phyloP scores from a whole-genome alignment of 2,113 vertebrate species.

The Theristicus caerulescens region DNA sequence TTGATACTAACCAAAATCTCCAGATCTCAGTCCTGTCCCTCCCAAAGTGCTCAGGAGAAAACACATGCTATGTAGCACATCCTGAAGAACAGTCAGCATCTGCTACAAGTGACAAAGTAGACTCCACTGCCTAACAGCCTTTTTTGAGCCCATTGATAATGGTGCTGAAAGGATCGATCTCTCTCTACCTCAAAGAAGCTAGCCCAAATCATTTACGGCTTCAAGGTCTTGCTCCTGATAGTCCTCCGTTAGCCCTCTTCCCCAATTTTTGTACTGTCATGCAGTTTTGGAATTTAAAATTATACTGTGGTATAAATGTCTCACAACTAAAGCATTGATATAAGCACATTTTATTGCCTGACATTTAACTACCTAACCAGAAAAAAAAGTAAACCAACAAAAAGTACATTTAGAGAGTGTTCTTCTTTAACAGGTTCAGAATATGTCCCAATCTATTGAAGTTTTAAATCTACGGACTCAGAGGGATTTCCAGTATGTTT shows the following conservation, averaged over 20 bases:
- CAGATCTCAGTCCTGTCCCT: not conserved
- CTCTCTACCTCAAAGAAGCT: not conserved
- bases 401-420: constrained; percentile 13
- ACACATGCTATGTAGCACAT: accelerated
- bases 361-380: not conserved
- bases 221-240: not conserved
- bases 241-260: not conserved
- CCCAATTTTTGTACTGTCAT: not conserved
- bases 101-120: not conserved
- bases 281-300: not conserved
- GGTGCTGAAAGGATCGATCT: not conserved
- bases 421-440: constrained; percentile 87
- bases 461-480: constrained; percentile 96
- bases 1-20: not conserved
- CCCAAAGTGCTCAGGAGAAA: not conserved
- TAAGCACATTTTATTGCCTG: not conserved
- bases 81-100: not conserved
- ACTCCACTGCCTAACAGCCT: not conserved
- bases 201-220: not conserved
- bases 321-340: not conserved
- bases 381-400: not conserved
- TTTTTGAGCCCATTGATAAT: not conserved
- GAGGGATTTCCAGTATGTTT: constrained; percentile 98
- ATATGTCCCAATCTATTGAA: constrained; percentile 99
- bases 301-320: not conserved